phyloP scores from a whole-genome alignment of 2,797 vertebrate genomes.

The Columba guinea region DNA sequence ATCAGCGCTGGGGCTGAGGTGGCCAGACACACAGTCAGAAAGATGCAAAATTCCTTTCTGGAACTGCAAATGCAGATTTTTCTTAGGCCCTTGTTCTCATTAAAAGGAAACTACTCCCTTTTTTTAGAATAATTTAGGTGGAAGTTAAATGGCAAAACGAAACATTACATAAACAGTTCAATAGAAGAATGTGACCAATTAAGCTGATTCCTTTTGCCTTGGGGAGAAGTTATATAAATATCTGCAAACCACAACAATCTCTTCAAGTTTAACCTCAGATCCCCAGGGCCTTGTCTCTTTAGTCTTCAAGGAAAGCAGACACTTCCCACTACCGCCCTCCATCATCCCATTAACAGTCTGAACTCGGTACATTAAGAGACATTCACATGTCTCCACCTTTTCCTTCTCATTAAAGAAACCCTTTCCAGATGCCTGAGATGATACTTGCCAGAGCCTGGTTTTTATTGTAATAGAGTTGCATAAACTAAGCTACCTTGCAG shows the following conservation, averaged over 20 bases:
- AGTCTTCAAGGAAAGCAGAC: conserved; percentile 24
- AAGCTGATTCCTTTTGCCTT: conserved; percentile 12
- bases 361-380: not conserved
- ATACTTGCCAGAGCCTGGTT: not conserved
- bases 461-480: not conserved
- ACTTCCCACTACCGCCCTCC: not conserved
- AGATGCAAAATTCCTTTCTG: not conserved
- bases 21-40: not conserved
- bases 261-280: conserved; percentile 28
- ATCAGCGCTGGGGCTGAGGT: not conserved
- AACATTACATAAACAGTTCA: conserved; percentile 10
- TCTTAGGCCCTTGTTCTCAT: not conserved
- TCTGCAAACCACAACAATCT: conserved; percentile 44
- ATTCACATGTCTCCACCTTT: not conserved
- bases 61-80: not conserved
- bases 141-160: conserved; percentile 28
- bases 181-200: conserved; percentile 10
- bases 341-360: not conserved
- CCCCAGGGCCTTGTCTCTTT: not conserved
- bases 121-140: conserved; percentile 3
- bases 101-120: not conserved
- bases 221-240: conserved; percentile 43
- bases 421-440: conserved; percentile 27
- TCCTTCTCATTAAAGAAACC: conserved; percentile 23
- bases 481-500: not conserved